Conservation (phyloP, 2,797 vertebrate species). For the Notamacropus eugenii region DNA sequence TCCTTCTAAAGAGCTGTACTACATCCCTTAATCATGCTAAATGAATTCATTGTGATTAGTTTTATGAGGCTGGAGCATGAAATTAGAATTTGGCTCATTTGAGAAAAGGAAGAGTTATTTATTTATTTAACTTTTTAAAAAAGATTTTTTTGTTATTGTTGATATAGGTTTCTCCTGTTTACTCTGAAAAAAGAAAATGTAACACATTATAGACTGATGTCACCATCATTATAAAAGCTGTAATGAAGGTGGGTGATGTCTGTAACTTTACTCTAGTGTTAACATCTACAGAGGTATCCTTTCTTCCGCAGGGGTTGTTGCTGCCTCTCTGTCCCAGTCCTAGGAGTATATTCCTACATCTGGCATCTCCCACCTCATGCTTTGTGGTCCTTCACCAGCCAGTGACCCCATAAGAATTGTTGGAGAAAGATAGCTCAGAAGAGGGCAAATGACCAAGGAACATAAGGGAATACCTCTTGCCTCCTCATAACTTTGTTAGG, state of each 20-base stretch:
- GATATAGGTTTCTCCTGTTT: neutral
- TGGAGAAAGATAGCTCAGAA: neutral
- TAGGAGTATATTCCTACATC: neutral
- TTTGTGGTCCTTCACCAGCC: neutral
- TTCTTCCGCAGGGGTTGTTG: neutral
- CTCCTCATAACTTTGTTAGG: neutral
- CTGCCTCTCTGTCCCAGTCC: neutral
- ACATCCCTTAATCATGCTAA: constrained; percentile 48
- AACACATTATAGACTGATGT: neutral
- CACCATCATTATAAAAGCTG: neutral
- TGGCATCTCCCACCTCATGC: neutral
- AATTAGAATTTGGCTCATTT: constrained; percentile 61
- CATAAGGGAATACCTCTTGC: neutral
- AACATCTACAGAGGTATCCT: neutral
- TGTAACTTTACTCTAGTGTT: neutral
- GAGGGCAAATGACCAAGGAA: neutral
- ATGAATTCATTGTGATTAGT: constrained; percentile 67
- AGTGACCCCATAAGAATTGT: neutral
- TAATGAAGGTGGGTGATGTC: neutral
- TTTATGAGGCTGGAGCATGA: constrained; percentile 60
- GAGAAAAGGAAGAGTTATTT: constrained; percentile 50
- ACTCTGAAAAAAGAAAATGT: neutral
- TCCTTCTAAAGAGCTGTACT: constrained; percentile 58
- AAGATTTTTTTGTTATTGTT: constrained; percentile 36
- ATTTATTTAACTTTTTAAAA: constrained; percentile 35